Percentiles rank a stretch among this genome's conserved stretches.
Evolutionary conservation across 2,888 invertebrate species (phyloP).

Genomic region (Lutraria lutraria): DNA sequence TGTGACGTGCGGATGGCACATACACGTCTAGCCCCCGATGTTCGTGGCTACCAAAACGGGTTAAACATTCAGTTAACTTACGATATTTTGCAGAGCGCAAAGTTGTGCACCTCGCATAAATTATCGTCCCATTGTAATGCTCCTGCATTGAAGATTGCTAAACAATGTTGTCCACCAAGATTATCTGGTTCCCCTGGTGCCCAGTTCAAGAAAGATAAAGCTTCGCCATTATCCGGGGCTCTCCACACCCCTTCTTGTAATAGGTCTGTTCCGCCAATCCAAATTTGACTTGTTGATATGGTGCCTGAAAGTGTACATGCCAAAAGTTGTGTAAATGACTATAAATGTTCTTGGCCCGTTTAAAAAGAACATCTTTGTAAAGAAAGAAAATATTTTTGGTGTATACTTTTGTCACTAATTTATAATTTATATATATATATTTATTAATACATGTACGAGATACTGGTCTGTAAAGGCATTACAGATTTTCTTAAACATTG

Average conservation of each 20-base stretch:
- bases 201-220: conserved; percentile 64
- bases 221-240: conserved; percentile 53
- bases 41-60: too few relatives aligned
- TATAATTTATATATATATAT: too few relatives aligned
- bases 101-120: conserved; percentile 49
- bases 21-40: too few relatives aligned
- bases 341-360: too few relatives aligned
- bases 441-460: too few relatives aligned
- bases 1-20: too few relatives aligned
- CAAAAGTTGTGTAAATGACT: too few relatives aligned
- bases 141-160: conserved; percentile 51
- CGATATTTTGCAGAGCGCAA: conserved; percentile 62
- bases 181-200: conserved; percentile 64
- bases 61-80: conserved; percentile 35
- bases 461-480: too few relatives aligned
- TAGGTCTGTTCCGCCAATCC: conserved; percentile 68
- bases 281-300: conserved; percentile 53
- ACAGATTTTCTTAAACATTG: too few relatives aligned
- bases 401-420: too few relatives aligned
- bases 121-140: conserved; percentile 64
- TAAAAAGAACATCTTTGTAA: too few relatives aligned
- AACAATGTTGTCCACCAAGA: conserved; percentile 64
- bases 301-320: conserved; percentile 34
- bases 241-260: conserved; percentile 64
- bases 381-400: too few relatives aligned